phyloP scores from a whole-genome alignment of 2,113 vertebrate genomes.

The Vidua macroura region DNA sequence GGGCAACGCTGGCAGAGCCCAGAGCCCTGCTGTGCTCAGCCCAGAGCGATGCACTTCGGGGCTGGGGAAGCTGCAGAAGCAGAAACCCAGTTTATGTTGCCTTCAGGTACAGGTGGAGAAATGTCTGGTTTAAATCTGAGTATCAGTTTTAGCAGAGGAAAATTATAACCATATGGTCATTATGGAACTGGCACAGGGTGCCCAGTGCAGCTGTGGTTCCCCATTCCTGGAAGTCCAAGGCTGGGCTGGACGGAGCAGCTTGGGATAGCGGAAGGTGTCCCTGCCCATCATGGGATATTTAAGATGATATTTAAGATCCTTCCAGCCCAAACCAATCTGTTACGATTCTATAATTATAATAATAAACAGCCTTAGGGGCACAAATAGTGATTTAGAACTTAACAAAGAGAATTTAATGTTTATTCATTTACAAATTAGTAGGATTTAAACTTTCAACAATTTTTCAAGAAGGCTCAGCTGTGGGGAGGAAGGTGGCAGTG shows the following conservation, averaged over 20 bases:
- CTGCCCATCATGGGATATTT: background rate
- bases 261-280: background rate
- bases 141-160: background rate
- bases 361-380: background rate
- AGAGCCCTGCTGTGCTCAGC: background rate
- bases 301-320: background rate
- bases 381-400: background rate
- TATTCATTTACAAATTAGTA: background rate
- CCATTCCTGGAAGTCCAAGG: background rate
- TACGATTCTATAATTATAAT: background rate
- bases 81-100: background rate
- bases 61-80: rapidly evolving
- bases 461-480: background rate
- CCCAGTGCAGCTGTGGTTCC: background rate
- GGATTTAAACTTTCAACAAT: background rate
- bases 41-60: rapidly evolving
- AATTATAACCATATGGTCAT: background rate
- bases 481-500: background rate
- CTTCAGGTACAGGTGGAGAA: background rate
- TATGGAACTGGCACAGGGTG: background rate
- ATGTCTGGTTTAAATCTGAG: background rate
- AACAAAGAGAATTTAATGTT: background rate
- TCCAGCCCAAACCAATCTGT: background rate
- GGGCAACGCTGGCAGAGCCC: rapidly evolving
- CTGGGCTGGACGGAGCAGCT: background rate